phyloP scores from a whole-genome alignment of 2,113 vertebrate species.

The Sorex araneus region DNA sequence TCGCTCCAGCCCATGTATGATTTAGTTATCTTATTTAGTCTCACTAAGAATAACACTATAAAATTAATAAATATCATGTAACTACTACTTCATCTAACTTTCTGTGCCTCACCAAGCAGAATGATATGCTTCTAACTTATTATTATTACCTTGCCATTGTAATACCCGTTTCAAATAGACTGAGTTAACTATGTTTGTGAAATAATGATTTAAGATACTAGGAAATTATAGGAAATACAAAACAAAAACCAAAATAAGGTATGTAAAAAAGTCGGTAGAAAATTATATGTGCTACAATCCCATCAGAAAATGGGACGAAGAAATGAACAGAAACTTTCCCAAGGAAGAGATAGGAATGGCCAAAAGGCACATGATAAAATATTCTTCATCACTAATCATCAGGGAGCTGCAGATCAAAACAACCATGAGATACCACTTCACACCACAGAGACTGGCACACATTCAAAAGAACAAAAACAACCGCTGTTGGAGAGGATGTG shows the following conservation, averaged over 20 bases:
- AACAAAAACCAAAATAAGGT: background rate
- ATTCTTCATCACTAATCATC: no score
- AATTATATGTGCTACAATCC: background rate
- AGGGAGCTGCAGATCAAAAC: no score
- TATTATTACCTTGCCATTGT: conserved; percentile 9
- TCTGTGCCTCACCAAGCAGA: background rate
- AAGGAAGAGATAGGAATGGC: no score
- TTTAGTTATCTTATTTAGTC: background rate
- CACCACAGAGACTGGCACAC: no score
- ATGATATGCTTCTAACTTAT: background rate
- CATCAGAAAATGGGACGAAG: no score
- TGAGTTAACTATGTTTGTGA: background rate
- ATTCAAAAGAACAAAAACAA: no score
- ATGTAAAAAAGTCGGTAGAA: background rate
- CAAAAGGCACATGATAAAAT: no score
- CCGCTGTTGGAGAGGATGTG: no score
- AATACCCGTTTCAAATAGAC: background rate
- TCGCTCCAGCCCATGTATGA: no score
- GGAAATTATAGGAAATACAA: conserved; percentile 15
- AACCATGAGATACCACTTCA: no score
- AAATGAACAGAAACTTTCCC: no score
- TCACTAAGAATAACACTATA: background rate
- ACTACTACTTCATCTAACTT: background rate
- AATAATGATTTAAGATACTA: background rate
- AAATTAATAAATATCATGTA: background rate